Percentiles rank a stretch among this genome's conserved stretches.
phyloP scores from a whole-genome alignment of 2,888 invertebrate genomes.

The Drosophila subsilvestris region DNA sequence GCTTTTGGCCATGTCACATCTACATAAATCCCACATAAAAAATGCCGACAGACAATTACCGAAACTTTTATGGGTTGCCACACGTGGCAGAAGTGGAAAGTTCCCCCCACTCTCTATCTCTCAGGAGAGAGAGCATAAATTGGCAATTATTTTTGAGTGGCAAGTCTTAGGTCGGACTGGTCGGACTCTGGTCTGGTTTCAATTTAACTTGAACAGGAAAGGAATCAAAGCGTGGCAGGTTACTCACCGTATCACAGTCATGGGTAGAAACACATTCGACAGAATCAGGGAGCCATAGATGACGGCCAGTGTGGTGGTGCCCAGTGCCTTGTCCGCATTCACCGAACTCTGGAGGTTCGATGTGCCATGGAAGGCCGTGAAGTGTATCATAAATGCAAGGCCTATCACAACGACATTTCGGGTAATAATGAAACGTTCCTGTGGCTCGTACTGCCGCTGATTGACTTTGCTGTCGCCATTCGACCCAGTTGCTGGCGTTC shows the following conservation, averaged over 20 bases:
- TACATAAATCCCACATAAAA: conserved; percentile 75
- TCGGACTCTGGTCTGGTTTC: neutral
- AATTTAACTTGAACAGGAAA: neutral
- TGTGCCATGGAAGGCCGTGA: conserved; percentile 95
- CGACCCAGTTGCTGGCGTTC: neutral
- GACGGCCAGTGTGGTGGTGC: conserved; percentile 92
- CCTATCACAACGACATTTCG: conserved; percentile 94
- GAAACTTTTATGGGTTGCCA: conserved; percentile 63
- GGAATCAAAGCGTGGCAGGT: too few species aligned
- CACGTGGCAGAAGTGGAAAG: conserved; percentile 15
- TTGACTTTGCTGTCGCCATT: conserved; percentile 43
- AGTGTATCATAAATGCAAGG: conserved; percentile 94
- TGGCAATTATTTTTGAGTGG: conserved; percentile 41
- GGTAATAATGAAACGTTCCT: conserved; percentile 91
- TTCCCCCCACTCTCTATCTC: neutral
- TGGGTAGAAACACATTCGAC: conserved; percentile 95
- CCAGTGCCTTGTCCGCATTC: conserved; percentile 92
- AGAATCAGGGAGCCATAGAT: conserved; percentile 94
- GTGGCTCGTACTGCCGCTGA: conserved; percentile 84
- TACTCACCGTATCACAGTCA: conserved; percentile 91
- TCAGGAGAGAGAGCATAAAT: conserved; percentile 13
- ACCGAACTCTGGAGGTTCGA: conserved; percentile 94
- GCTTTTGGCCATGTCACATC: conserved; percentile 60
- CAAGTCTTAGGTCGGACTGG: neutral
- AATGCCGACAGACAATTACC: conserved; percentile 68